Evolutionary conservation across 2,113 vertebrate genomes (phyloP).

Genomic region (Ochotona curzoniae): DNA sequence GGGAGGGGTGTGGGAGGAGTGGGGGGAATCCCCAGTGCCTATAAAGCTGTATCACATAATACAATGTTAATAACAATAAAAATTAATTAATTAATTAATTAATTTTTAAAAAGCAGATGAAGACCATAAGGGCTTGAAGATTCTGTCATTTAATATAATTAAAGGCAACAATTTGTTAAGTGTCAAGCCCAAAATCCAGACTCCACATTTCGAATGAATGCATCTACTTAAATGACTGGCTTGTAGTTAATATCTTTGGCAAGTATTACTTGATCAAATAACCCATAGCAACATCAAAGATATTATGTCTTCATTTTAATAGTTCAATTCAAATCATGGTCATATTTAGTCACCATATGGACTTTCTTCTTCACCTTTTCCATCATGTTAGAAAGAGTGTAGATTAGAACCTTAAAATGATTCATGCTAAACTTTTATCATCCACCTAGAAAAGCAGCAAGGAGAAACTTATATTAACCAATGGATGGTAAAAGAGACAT

Average conservation of each 20-base stretch:
- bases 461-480: constrained; percentile 74
- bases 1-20: no score
- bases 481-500: constrained; percentile 69
- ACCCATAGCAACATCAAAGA: constrained; percentile 66
- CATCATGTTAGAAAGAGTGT: constrained; percentile 43
- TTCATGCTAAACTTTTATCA: constrained; percentile 73
- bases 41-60: no score
- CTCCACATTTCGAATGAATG: constrained; percentile 28
- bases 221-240: constrained; percentile 52
- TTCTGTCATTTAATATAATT: constrained; percentile 12
- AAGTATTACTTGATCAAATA: constrained; percentile 60
- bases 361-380: constrained; percentile 69
- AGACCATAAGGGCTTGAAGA: background rate
- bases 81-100: no score
- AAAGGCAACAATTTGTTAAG: constrained; percentile 46
- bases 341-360: constrained; percentile 70
- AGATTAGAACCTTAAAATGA: constrained; percentile 74
- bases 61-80: no score
- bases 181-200: constrained; percentile 58
- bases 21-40: no score
- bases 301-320: constrained; percentile 35
- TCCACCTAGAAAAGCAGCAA: constrained; percentile 67
- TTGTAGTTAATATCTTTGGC: background rate
- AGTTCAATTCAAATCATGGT: constrained; percentile 52
- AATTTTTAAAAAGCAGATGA: background rate